Percentiles rank a stretch among this genome's conserved stretches.
Evolutionary conservation across 2,888 invertebrate genomes (phyloP).

Genomic region (Altica lythri): DNA sequence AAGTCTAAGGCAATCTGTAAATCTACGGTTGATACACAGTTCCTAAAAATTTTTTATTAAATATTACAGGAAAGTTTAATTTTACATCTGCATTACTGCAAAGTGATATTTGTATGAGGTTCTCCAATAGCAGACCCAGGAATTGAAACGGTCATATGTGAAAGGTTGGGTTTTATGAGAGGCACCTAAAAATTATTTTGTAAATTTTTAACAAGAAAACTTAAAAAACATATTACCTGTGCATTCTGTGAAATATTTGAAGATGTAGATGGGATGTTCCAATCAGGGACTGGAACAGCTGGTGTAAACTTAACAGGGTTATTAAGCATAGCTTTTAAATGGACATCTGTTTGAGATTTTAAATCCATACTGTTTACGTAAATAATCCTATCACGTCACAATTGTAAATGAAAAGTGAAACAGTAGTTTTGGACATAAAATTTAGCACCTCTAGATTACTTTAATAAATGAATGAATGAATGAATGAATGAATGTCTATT

Average conservation of each 20-base stretch:
- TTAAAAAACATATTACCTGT: conserved; percentile 5
- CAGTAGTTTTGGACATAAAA: too few relatives aligned
- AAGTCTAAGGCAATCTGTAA: conserved; percentile 74
- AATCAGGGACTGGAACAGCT: conserved; percentile 56
- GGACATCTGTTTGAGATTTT: conserved; percentile 44
- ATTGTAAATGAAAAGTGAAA: too few relatives aligned
- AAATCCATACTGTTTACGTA: conserved; percentile 35
- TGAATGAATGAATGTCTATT: too few relatives aligned
- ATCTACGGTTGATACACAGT: conserved; percentile 81
- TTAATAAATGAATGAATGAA: too few relatives aligned
- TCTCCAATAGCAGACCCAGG: conserved; percentile 55
- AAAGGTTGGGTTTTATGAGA: conserved; percentile 33
- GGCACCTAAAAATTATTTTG: conserved; percentile 19
- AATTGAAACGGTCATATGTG: conserved; percentile 48
- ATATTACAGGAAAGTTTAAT: neutral
- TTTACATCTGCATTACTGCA: conserved; percentile 50
- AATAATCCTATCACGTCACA: too few relatives aligned
- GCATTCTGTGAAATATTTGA: neutral
- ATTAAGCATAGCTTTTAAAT: conserved; percentile 54
- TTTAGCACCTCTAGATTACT: too few relatives aligned
- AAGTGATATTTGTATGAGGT: conserved; percentile 61
- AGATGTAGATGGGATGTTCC: conserved; percentile 43
- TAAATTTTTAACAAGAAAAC: conserved; percentile 2
- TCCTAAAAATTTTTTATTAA: conserved; percentile 49
- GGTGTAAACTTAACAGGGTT: conserved; percentile 54